Conservation (phyloP, 2,888 invertebrate species). For the Cantharis rufa region DNA sequence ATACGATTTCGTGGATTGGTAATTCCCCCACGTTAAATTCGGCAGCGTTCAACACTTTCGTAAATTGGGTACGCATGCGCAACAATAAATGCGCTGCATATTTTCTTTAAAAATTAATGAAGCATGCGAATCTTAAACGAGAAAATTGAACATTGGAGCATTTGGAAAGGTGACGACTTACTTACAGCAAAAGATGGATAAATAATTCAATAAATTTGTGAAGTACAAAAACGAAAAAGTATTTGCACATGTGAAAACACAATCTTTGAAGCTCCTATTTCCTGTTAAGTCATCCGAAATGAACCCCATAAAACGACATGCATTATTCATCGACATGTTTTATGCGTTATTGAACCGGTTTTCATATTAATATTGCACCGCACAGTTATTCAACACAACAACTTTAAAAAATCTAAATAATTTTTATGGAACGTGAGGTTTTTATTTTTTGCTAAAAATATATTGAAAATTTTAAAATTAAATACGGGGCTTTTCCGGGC, state of each 20-base stretch:
- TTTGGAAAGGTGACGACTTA: not conserved
- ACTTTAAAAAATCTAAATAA: not conserved
- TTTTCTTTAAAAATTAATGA: not conserved
- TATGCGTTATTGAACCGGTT: conserved; percentile 13
- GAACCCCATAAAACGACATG: conserved; percentile 29
- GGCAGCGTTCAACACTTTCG: not conserved
- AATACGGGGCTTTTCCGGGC: not conserved
- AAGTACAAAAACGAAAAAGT: conserved; percentile 17
- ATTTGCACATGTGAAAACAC: conserved; percentile 25
- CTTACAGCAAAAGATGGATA: not conserved
- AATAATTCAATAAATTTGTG: not conserved
- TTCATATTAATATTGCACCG: not conserved
- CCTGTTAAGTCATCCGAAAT: conserved; percentile 31
- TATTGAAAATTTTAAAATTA: not conserved
- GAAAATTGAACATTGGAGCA: not conserved
- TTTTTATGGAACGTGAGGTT: conserved; percentile 19
- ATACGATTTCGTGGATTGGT: not conserved
- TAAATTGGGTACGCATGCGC: not conserved
- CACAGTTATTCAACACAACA: not conserved
- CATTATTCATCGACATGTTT: conserved; percentile 29
- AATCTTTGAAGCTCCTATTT: conserved; percentile 28
- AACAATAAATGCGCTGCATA: not conserved
- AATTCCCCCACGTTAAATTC: not conserved
- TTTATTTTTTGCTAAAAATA: conserved; percentile 5
- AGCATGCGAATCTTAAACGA: not conserved